These are phyloP conservation scores for Nematopogon swammerdamellus DNA, from an alignment of 2,888 invertebrate species.

Conservation along the genomic window DNA sequence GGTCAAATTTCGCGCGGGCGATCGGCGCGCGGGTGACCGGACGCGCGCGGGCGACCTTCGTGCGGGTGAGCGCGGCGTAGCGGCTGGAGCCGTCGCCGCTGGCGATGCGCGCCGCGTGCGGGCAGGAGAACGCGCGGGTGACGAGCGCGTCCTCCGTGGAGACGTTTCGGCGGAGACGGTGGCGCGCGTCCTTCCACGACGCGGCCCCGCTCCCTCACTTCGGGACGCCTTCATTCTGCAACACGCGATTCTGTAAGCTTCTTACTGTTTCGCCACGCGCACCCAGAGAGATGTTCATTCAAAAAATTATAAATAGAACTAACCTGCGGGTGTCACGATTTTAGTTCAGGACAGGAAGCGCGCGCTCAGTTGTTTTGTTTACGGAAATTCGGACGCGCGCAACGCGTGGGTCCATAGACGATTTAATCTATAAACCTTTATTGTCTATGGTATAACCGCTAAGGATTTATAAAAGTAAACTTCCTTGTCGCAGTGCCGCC, in stretches of 20 bases:
- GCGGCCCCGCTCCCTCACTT: constrained; percentile 5
- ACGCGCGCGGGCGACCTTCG: constrained; percentile 23
- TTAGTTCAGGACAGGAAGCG: too few relatives aligned
- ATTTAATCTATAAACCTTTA: not conserved
- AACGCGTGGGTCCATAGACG: not conserved
- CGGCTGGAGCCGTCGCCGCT: constrained; percentile 8
- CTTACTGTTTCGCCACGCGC: too few relatives aligned
- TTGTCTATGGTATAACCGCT: too few relatives aligned
- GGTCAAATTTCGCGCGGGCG: constrained; percentile 45
- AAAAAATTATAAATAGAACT: not conserved
- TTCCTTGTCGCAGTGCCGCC: too few relatives aligned
- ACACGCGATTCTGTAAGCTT: constrained; percentile 1
- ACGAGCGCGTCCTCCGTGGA: constrained; percentile 36
- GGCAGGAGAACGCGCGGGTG: constrained; percentile 45
- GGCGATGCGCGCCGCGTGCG: constrained; percentile 39
- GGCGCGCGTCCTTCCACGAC: constrained; percentile 26
- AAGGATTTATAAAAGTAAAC: too few relatives aligned
- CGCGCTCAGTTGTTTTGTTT: not conserved
- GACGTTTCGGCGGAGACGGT: constrained; percentile 28
- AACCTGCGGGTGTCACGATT: not conserved
- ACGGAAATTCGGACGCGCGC: not conserved
- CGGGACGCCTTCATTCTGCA: constrained; percentile 12
- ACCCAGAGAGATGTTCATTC: too few relatives aligned
- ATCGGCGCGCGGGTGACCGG: constrained; percentile 40
- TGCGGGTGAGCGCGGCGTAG: constrained; percentile 22